Evolutionary conservation across 1,140 invertebrate species (phyloP), one percentile per base, ranked within the genome.

Genomic region (Tribolium madens): DNA sequence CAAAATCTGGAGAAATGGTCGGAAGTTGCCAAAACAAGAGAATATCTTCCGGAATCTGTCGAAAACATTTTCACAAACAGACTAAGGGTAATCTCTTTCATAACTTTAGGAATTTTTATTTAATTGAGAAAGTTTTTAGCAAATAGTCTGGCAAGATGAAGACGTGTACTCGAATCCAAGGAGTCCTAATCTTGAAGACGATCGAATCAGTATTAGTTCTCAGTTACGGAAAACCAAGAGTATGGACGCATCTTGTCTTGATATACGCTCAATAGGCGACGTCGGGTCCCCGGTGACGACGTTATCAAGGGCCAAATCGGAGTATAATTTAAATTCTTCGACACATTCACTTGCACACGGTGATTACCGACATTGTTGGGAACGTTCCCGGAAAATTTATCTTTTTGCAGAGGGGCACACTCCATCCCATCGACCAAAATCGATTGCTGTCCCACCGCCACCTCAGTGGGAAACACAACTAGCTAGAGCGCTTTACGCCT

Each of bases 1-100:
- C 90, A 91, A 78, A 93, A 94, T 80, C 88, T 96, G 68, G 94
- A 96, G 82, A 93, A 95, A 85, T 97, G 95, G 95, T 91, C 93
- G 80, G 94, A 96, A 85, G 91, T 96, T 33, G 94, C 95, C 13
- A 91, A 93, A 81, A 95, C 94, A 42, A 88, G 95, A 80, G 95
- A 97, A 87, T 92, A 91, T 83, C 89, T 96, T 47, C 94, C 94
- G 7, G 92, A 94, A 81, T 90, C 92, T 71, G 92, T 95, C 9
- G 93, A 95, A 83, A 92, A 91, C 79, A 93, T 94, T 89, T 93
- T 94, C 87, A 91, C 92, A 68, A 93, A 90, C 80, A 91, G 91
- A 86, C 90, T 94, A 83, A 90, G 91, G 86, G 91, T 92, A 86
- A 88, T 87, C 78, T 52, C 70, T 48, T 21, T 17, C 42, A 48